These are phyloP conservation scores for Leuciscus idus DNA, from an alignment of 2,113 vertebrate genomes.

Conservation along the genomic window DNA sequence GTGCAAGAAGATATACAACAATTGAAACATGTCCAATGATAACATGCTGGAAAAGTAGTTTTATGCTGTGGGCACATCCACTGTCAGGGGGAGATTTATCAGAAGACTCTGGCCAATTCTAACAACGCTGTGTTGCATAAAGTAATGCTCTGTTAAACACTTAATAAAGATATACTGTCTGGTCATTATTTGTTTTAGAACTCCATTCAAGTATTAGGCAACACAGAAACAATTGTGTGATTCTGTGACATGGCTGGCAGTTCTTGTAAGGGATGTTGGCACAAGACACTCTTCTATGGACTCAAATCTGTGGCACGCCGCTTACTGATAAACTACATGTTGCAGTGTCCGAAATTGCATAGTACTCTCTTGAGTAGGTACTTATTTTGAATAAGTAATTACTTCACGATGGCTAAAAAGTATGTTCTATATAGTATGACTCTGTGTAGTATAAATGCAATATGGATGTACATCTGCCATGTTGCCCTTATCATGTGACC, in stretches of 20 bases:
- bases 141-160: constrained; percentile 24
- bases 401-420: no score
- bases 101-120: neutral
- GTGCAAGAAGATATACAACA: constrained; percentile 37
- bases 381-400: no score
- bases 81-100: constrained; percentile 26
- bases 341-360: no score
- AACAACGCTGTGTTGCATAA: neutral
- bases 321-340: neutral
- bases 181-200: constrained; percentile 16
- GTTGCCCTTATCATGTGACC: no score
- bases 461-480: no score
- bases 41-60: constrained; percentile 31
- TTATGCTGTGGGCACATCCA: constrained; percentile 14
- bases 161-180: constrained; percentile 32
- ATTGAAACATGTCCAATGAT: constrained; percentile 19
- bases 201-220: neutral
- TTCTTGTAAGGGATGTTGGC: neutral
- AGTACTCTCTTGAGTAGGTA: no score
- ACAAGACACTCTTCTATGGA: neutral
- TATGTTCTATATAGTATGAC: no score
- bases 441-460: no score
- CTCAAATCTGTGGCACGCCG: neutral
- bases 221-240: neutral
- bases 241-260: neutral